Evolutionary conservation across 1,140 invertebrate genomes (phyloP).

Genomic region (Drosophila albomicans): DNA sequence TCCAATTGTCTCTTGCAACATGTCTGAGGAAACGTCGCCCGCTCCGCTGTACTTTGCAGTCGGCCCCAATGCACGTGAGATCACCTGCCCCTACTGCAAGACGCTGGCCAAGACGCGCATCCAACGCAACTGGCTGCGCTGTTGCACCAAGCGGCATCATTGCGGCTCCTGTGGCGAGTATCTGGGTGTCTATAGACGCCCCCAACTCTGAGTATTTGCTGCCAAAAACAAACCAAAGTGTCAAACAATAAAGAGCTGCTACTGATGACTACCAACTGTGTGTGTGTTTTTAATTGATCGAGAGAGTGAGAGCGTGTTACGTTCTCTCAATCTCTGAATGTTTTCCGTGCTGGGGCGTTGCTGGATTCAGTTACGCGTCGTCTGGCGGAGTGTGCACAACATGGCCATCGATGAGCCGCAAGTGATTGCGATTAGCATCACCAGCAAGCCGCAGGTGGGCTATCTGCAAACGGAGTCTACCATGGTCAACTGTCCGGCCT

Average conservation of each 20-base stretch:
- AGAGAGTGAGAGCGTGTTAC: neutral
- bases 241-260: neutral
- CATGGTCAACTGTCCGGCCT: constrained; percentile 72
- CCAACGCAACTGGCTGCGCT: constrained; percentile 60
- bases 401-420: constrained; percentile 75
- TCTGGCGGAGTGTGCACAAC: constrained; percentile 35
- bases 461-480: constrained; percentile 60
- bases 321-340: constrained; percentile 3
- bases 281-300: neutral
- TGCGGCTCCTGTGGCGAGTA: constrained; percentile 81
- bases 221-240: neutral
- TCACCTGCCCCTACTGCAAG: constrained; percentile 77
- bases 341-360: constrained; percentile 23
- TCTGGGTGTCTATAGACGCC: constrained; percentile 74
- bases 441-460: constrained; percentile 54
- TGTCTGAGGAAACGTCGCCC: constrained; percentile 52
- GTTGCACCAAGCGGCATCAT: constrained; percentile 71
- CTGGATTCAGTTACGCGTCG: constrained; percentile 44
- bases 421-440: constrained; percentile 61
- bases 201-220: constrained; percentile 56
- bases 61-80: constrained; percentile 76
- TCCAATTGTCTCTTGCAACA: neutral
- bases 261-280: constrained; percentile 1
- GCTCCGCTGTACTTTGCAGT: constrained; percentile 76
- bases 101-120: constrained; percentile 64